Conservation (phyloP, 2,113 vertebrate genomes). For the Camelus dromedarius region DNA sequence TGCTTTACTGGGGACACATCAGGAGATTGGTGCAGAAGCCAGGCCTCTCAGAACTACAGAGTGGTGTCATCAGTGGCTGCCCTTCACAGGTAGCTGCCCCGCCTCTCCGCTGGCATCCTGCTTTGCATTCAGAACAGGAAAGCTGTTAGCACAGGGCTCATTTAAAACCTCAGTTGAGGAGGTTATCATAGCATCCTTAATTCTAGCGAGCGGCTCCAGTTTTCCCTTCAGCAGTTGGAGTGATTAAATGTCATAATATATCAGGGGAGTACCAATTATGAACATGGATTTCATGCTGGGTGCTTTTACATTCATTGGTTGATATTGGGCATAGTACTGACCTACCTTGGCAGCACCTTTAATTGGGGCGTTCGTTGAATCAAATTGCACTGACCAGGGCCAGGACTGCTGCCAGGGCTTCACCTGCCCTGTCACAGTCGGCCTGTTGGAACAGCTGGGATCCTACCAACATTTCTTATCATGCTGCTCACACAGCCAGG, state of each 20-base stretch:
- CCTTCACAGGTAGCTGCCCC: conserved; percentile 76
- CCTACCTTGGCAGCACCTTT: conserved; percentile 40
- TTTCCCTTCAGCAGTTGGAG: conserved; percentile 39
- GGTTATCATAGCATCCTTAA: conserved; percentile 46
- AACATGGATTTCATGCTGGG: neutral
- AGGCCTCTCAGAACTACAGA: neutral
- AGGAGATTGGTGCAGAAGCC: neutral
- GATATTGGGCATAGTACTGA: neutral
- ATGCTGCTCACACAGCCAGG: neutral
- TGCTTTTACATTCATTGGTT: neutral
- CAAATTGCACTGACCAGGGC: neutral
- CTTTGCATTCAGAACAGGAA: conserved; percentile 73
- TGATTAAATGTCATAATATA: conserved; percentile 45
- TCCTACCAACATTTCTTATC: neutral
- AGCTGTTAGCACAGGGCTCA: conserved; percentile 47
- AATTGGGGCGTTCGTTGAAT: neutral
- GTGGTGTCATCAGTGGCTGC: neutral
- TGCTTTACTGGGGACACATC: neutral
- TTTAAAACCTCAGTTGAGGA: conserved; percentile 51
- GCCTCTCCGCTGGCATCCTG: neutral
- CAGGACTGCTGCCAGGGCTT: neutral
- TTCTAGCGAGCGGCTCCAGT: neutral
- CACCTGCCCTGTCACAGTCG: neutral
- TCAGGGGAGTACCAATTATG: conserved; percentile 30
- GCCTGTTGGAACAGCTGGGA: neutral